Evolutionary conservation across 2,113 vertebrate species (phyloP), one percentile per base, ranked within the genome.

Genomic region (Ploceus nigricollis): DNA sequence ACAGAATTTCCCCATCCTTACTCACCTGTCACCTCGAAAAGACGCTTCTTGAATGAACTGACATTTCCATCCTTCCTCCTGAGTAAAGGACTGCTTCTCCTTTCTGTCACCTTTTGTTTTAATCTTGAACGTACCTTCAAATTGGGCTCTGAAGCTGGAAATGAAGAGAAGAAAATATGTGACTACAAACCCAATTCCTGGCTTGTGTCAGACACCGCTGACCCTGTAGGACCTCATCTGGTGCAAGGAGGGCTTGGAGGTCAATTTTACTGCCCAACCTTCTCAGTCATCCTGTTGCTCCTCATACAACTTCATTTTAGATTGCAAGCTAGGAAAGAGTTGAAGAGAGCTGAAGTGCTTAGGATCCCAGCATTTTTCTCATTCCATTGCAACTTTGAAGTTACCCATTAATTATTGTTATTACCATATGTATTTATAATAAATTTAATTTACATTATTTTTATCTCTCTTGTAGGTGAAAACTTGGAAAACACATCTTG

Each of bases 101-200:
- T 98, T 97, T 99, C 99, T 68, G 99, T 99, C 94, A 99, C 99
- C 96, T 99, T 99, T 96, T 99, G 99, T 98, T 99, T 99, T 98
- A 99, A 99, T 94, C 99, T 98, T 94, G 99, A 99, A 87, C 99
- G 99, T 96, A 99, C 98, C 98, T 99, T 99, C 98, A 99, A 98
- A 98, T 99, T 99, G 57, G 99, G 99, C 98, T 99, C 99, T 40
- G 99, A 99, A 83, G 99, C 99, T 99, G 97, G 76, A 98, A 95
- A 97, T 75, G 12, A 94, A 97, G 60, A 96, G 78, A 97, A 96
- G 81, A 89, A 83, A 92, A 89, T 9, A 45, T 24, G 70, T 45
- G 0, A 73, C 54, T 92, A 80, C 10, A 87, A 80, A 76, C 45
- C 15, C 48, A 61, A 60, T 57, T 72, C 39, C 28, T 72, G 12